Conservation (phyloP, 1,140 invertebrate genomes). For the Heterodera schachtii region DNA sequence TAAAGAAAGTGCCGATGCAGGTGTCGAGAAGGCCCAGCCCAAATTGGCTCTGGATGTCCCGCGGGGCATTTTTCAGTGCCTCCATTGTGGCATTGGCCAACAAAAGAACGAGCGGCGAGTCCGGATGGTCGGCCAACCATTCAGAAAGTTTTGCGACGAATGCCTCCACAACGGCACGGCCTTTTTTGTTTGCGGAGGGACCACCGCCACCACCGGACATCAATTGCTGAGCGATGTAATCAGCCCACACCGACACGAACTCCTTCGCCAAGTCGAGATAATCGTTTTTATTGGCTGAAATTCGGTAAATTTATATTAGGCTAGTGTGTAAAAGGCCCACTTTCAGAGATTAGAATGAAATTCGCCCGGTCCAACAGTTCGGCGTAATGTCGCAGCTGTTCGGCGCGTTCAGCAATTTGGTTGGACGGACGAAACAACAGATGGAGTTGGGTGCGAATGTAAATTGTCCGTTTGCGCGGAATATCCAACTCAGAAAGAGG, state of each 20-base stretch:
- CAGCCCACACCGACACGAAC: constrained; percentile 39
- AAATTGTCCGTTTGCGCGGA: constrained; percentile 42
- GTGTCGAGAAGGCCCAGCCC: constrained; percentile 36
- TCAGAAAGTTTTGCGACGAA: constrained; percentile 19
- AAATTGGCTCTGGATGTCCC: constrained; percentile 32
- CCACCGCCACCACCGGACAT: background rate
- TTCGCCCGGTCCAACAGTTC: constrained; percentile 40
- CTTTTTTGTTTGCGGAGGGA: background rate
- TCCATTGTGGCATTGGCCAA: constrained; percentile 29
- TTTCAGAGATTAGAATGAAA: constrained; percentile 24
- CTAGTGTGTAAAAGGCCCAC: background rate
- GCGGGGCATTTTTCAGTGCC: constrained; percentile 18
- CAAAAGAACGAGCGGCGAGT: constrained; percentile 39
- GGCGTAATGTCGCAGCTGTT: constrained; percentile 28
- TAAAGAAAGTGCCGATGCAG: constrained; percentile 38
- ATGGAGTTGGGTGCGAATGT: constrained; percentile 35
- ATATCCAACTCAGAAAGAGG: constrained; percentile 33
- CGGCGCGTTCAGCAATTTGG: constrained; percentile 26
- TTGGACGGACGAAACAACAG: constrained; percentile 25
- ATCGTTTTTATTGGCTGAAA: constrained; percentile 19
- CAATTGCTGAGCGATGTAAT: constrained; percentile 28
- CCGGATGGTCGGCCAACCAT: constrained; percentile 44
- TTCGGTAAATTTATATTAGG: background rate
- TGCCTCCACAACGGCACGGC: constrained; percentile 27
- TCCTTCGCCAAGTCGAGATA: constrained; percentile 36